Conservation (phyloP, 2,888 invertebrate genomes). For the Toxonevra muliebris region DNA sequence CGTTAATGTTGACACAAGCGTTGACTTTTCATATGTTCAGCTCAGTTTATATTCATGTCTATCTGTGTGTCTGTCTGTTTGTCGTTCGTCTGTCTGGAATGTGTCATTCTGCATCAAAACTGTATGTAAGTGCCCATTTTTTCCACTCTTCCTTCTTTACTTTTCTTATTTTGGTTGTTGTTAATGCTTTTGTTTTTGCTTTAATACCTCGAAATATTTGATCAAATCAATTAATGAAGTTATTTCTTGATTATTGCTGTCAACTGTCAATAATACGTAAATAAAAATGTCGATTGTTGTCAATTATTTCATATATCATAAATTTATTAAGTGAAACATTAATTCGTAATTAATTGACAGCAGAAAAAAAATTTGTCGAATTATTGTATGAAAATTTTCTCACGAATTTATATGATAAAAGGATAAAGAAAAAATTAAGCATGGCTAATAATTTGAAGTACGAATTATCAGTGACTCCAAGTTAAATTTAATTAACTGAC, state of each 20-base stretch:
- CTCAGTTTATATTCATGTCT: slow-evolving; percentile 37
- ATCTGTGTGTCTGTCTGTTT: slow-evolving; percentile 26
- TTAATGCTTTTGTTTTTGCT: not conserved
- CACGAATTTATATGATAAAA: too few species aligned
- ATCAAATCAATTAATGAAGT: slow-evolving; percentile 31
- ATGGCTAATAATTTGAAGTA: too few species aligned
- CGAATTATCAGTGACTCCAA: too few species aligned
- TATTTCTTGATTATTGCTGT: slow-evolving; percentile 24
- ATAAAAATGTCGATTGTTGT: slow-evolving; percentile 22
- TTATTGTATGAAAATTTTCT: too few species aligned
- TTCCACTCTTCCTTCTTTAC: not conserved
- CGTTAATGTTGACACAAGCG: slow-evolving; percentile 11
- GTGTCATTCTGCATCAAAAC: not conserved
- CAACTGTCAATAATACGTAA: slow-evolving; percentile 19
- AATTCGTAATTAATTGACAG: slow-evolving; percentile 30
- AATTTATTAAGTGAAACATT: slow-evolving; percentile 18
- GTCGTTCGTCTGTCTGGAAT: slow-evolving; percentile 24
- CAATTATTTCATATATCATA: slow-evolving; percentile 18
- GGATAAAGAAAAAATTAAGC: too few species aligned
- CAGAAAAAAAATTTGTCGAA: not conserved
- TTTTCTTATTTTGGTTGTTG: not conserved
- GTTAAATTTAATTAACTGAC: too few species aligned
- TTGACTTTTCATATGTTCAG: not conserved
- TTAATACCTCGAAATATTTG: not conserved
- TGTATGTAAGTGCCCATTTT: not conserved